These are phyloP conservation scores for Hoplodrina ambigua DNA, from an alignment of 2,888 invertebrate species.

Conservation along the genomic window DNA sequence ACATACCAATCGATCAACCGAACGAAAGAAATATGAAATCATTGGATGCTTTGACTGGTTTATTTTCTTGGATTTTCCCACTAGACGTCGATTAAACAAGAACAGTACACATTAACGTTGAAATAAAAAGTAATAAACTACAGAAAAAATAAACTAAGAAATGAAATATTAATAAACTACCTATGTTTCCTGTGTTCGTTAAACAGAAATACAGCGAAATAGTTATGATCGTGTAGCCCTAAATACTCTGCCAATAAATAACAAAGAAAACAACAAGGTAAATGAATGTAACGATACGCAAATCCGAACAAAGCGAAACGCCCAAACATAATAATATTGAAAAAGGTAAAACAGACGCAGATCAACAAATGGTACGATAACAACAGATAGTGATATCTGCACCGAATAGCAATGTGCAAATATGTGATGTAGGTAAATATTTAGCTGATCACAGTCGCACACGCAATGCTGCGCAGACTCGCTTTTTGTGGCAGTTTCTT, in stretches of 20 bases:
- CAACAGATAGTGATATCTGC: constrained; percentile 72
- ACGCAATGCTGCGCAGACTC: constrained; percentile 33
- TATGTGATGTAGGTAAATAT: constrained; percentile 50
- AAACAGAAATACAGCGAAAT: constrained; percentile 38
- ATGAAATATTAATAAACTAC: constrained; percentile 33
- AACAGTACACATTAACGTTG: constrained; percentile 27
- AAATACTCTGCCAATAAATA: constrained; percentile 54
- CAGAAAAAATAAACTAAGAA: constrained; percentile 13
- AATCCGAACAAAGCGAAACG: constrained; percentile 61
- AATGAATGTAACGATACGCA: constrained; percentile 34
- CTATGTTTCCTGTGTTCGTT: constrained; percentile 28
- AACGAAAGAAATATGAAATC: constrained; percentile 40
- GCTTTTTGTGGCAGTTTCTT: constrained; percentile 46
- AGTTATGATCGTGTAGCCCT: constrained; percentile 18
- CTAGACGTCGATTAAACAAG: constrained; percentile 24
- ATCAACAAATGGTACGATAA: constrained; percentile 70
- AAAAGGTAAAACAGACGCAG: constrained; percentile 72
- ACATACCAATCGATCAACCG: constrained; percentile 49
- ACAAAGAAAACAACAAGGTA: constrained; percentile 41
- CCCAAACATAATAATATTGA: constrained; percentile 55
- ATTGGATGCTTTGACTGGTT: constrained; percentile 9
- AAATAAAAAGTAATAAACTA: constrained; percentile 35
- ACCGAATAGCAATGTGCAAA: constrained; percentile 67
- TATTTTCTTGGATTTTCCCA: constrained; percentile 42
- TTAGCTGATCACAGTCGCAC: constrained; percentile 35